phyloP scores from a whole-genome alignment of 2,888 invertebrate genomes.

The Cryptus armator region DNA sequence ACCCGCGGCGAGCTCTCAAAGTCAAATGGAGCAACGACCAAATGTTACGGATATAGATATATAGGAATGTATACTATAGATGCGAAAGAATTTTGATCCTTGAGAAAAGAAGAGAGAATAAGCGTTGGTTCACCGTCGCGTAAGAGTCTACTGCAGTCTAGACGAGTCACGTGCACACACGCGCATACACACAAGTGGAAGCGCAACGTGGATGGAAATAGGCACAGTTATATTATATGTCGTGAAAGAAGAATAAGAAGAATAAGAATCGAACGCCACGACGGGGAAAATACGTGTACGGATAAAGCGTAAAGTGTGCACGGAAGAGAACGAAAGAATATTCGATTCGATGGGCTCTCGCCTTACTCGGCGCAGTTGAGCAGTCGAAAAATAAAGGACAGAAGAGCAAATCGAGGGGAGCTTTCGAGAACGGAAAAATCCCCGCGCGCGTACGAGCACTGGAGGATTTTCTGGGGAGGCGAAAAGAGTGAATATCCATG shows the following conservation, averaged over 20 bases:
- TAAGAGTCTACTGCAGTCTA: slow-evolving; percentile 24
- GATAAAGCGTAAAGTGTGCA: slow-evolving; percentile 33
- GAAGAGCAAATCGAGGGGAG: slow-evolving; percentile 47
- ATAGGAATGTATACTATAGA: background rate
- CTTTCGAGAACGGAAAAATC: background rate
- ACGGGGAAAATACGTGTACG: slow-evolving; percentile 19
- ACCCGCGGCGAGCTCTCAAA: slow-evolving; percentile 35
- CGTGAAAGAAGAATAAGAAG: slow-evolving; percentile 52
- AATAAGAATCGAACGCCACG: slow-evolving; percentile 45
- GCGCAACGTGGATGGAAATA: slow-evolving; percentile 31
- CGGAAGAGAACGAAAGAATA: slow-evolving; percentile 50
- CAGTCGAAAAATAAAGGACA: slow-evolving; percentile 42
- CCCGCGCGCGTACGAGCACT: background rate
- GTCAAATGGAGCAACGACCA: slow-evolving; percentile 58
- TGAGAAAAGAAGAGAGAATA: slow-evolving; percentile 26
- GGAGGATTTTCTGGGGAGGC: slow-evolving; percentile 36
- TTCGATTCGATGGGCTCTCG: slow-evolving; percentile 42
- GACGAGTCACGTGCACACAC: slow-evolving; percentile 7
- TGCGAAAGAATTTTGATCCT: slow-evolving; percentile 21
- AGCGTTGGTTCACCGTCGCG: slow-evolving; percentile 23
- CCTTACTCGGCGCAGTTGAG: slow-evolving; percentile 6
- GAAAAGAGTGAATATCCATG: slow-evolving; percentile 47
- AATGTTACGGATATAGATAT: slow-evolving; percentile 12
- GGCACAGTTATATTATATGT: slow-evolving; percentile 32
- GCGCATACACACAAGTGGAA: background rate